Evolutionary conservation across 2,888 invertebrate species (phyloP), one percentile per base, ranked within the genome.

Genomic region (Ormia ochracea): DNA sequence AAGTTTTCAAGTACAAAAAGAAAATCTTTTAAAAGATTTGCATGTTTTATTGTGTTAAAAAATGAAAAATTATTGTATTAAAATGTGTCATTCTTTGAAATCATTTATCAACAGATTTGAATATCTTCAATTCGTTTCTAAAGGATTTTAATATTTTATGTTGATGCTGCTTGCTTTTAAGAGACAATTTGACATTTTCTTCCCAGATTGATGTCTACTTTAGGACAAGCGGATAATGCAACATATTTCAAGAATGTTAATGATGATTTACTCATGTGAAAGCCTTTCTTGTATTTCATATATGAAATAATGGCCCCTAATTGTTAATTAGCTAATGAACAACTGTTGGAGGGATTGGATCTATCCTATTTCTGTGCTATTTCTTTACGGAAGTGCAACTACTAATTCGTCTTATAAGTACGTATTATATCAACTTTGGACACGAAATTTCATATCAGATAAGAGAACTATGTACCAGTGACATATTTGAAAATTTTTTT

Each of bases 1-100:
- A 59, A 58, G 72, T 78, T 72, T 59, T 17, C 45, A 45, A 66
- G 65, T 45, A 66, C 31, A 56, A 68, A 50, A 41, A 14, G 14
- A 4, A 36, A 72, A 43, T 80, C 76, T 80, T 76, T 76, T 58
- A 80, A 68, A 76, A 73, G 80, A 72, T 80, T 80, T 80, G 58
- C 80, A 80, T 80, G 61, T 63, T 54, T 80, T 72, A 80, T 80
- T 80, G 59, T 56, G 58, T 68, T 56, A 73, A 58, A n/a, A 76
- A 68, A 80, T 80, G 80, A 80, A 76, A 80, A 73, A 80, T 80
- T 80, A 73, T 72, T 63, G 72, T 58, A 68, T 73, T 76, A 80
- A 80, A 72, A 76, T 72, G 72, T 80, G 76, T 73, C 76, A 73
- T 52, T 58, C 36, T 43, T 9, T 56, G 72, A 61, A 76, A 80